phyloP scores from a whole-genome alignment of 2,113 vertebrate species.

The Tamias sibiricus region DNA sequence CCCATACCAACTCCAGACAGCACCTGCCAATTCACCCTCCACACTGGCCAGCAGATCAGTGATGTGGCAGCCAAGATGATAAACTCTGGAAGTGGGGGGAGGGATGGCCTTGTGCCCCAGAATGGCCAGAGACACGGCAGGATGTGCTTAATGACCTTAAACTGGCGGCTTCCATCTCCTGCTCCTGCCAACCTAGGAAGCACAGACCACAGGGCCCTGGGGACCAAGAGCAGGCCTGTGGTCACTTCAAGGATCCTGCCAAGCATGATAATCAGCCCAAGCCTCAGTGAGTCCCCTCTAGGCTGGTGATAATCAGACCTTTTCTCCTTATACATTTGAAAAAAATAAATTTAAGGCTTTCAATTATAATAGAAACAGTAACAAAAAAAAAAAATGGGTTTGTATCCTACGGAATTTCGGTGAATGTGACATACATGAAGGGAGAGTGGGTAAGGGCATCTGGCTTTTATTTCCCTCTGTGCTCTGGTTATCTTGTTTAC shows the following conservation, averaged over 20 bases:
- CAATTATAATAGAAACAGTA: background rate
- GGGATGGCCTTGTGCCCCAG: background rate
- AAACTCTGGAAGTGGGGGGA: background rate
- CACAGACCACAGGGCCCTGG: background rate
- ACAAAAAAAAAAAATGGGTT: background rate
- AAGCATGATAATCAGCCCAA: background rate
- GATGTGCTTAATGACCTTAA: background rate
- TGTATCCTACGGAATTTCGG: background rate
- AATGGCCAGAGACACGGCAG: background rate
- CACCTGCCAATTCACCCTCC: background rate
- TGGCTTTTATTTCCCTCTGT: background rate
- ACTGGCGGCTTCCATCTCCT: background rate
- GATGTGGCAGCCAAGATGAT: background rate
- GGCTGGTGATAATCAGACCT: background rate
- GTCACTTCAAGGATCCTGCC: background rate
- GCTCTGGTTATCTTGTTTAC: background rate
- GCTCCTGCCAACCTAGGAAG: background rate
- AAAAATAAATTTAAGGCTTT: background rate
- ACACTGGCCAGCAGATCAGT: background rate
- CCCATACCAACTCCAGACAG: background rate
- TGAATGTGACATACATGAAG: fast-evolving
- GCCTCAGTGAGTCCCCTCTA: background rate
- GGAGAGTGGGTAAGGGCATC: fast-evolving
- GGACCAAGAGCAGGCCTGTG: background rate
- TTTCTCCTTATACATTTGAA: background rate